Evolutionary conservation across 2,113 vertebrate genomes (phyloP).

Genomic region (Blennius ocellaris): DNA sequence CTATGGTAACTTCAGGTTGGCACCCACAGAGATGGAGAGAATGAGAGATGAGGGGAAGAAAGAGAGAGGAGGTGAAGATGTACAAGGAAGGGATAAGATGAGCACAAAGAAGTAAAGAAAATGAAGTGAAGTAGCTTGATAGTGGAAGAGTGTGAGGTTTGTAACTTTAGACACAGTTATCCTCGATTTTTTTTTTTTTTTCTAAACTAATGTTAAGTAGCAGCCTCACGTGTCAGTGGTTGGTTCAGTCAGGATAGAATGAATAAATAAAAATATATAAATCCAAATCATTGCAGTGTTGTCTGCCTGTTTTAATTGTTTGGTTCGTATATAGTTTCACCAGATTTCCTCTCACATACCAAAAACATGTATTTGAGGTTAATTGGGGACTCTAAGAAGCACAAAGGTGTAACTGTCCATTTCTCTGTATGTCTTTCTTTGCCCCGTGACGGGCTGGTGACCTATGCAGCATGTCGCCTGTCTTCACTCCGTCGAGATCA

Average conservation of each 20-base stretch:
- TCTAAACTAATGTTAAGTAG: not conserved
- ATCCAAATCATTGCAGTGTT: not conserved
- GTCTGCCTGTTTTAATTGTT: not conserved
- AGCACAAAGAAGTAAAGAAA: constrained; percentile 1
- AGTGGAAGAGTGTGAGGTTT: not conserved
- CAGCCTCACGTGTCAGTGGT: not conserved
- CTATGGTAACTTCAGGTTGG: constrained; percentile 87
- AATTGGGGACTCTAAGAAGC: too few species aligned
- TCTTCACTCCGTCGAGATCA: too few species aligned
- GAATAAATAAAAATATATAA: not conserved
- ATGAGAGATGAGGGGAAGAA: constrained; percentile 29
- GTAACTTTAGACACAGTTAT: too few species aligned
- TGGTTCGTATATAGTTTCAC: not conserved
- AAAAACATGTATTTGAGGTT: too few species aligned
- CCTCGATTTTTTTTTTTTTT: too few species aligned
- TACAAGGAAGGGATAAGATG: constrained; percentile 28
- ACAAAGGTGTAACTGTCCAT: too few species aligned
- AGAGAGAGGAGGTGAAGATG: constrained; percentile 41
- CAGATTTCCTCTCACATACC: too few species aligned
- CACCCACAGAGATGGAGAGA: constrained; percentile 62
- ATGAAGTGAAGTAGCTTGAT: not conserved
- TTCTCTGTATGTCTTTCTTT: too few species aligned
- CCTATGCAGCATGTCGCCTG: too few species aligned
- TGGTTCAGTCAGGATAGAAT: too few species aligned
- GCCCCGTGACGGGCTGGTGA: too few species aligned